Evolutionary conservation across 2,888 invertebrate genomes (phyloP).

Genomic region (Chelonus formosanus): DNA sequence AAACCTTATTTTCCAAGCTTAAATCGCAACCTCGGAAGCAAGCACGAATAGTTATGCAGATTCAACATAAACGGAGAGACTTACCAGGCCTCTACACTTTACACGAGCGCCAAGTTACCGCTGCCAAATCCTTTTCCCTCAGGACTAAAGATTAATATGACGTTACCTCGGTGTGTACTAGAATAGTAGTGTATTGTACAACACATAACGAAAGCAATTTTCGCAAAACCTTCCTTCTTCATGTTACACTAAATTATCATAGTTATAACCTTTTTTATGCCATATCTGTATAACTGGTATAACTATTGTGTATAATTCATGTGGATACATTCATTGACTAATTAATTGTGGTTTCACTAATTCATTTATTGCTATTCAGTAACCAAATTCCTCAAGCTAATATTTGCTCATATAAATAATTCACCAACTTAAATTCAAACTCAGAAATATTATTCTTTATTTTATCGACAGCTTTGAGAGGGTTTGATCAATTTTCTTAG

Average conservation of each 20-base stretch:
- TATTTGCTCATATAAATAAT: no score
- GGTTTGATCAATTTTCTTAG: neutral
- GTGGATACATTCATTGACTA: no score
- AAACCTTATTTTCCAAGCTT: conserved; percentile 31
- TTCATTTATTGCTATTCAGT: no score
- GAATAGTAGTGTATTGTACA: neutral
- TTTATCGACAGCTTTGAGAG: no score
- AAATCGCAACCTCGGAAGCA: conserved; percentile 26
- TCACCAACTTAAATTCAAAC: no score
- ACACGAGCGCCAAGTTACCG: conserved; percentile 21
- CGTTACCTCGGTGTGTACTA: neutral
- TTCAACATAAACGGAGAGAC: conserved; percentile 34
- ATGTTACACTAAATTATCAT: neutral
- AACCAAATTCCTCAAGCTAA: no score
- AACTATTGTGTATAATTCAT: no score
- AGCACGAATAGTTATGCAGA: conserved; percentile 33
- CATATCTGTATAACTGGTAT: no score
- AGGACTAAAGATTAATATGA: conserved; percentile 29
- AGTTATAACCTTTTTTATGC: no score
- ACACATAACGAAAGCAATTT: conserved; percentile 5
- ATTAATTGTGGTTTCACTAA: no score
- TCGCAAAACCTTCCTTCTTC: conserved; percentile 5
- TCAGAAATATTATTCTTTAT: no score
- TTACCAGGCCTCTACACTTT: conserved; percentile 3
- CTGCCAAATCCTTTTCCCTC: conserved; percentile 27